Conservation (phyloP, 2,888 invertebrate species). For the Ectemnius lituratus region DNA sequence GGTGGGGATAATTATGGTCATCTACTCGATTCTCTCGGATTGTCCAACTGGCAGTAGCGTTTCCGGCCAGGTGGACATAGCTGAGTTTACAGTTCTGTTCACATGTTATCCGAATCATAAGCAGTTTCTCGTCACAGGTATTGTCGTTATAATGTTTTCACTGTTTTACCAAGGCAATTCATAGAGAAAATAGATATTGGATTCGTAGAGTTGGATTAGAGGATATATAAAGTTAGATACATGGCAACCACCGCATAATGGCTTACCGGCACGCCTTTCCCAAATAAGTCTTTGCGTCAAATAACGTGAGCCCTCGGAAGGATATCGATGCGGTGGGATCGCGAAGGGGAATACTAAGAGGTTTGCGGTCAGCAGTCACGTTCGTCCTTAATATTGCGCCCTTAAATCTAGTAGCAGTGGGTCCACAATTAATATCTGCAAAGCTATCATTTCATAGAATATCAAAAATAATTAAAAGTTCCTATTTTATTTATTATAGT, state of each 20-base stretch:
- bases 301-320: conserved; percentile 77
- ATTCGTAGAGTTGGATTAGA: no score
- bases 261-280: conserved; percentile 50
- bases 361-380: conserved; percentile 77
- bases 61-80: conserved; percentile 56
- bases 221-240: no score
- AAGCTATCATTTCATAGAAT: no score
- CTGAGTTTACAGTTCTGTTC: conserved; percentile 38
- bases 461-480: no score
- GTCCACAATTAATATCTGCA: conserved; percentile 45
- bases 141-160: no score
- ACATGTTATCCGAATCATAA: conserved; percentile 31
- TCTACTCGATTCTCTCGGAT: conserved; percentile 42
- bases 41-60: conserved; percentile 29
- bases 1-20: conserved; percentile 50
- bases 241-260: conserved; percentile 41
- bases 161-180: no score
- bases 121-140: no score
- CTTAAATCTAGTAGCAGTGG: conserved; percentile 61
- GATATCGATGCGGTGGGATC: conserved; percentile 76
- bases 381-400: conserved; percentile 78
- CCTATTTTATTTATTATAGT: no score
- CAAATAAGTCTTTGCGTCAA: conserved; percentile 70
- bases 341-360: conserved; percentile 62
- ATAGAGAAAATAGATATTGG: no score